phyloP scores from a whole-genome alignment of 2,113 vertebrate genomes.

The Xyliphius kryptos region DNA sequence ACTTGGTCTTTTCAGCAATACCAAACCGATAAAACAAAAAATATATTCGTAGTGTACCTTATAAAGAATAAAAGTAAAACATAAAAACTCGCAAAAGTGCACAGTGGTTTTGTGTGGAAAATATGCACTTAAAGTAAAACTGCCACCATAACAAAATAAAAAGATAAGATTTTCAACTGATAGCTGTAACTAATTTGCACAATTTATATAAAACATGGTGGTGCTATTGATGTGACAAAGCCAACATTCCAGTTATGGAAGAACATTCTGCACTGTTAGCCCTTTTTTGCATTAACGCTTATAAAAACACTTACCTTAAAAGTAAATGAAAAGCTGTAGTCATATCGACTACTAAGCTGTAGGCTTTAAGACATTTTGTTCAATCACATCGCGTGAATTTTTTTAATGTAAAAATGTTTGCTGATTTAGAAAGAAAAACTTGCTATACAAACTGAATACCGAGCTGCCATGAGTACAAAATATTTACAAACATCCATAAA shows the following conservation, averaged over 20 bases:
- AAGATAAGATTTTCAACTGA: neutral
- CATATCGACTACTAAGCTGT: slow-evolving; percentile 41
- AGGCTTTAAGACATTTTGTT: slow-evolving; percentile 56
- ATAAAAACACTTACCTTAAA: slow-evolving; percentile 32
- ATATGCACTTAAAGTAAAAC: slow-evolving; percentile 25
- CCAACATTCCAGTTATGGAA: slow-evolving; percentile 33
- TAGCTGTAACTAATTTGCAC: slow-evolving; percentile 23
- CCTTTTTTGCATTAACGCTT: slow-evolving; percentile 43
- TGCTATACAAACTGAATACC: slow-evolving; percentile 88
- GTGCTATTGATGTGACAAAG: slow-evolving; percentile 51
- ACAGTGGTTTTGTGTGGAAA: slow-evolving; percentile 31
- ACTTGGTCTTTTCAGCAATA: slow-evolving; percentile 45
- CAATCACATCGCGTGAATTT: slow-evolving; percentile 30
- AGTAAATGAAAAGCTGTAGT: slow-evolving; percentile 37
- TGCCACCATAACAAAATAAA: slow-evolving; percentile 15
- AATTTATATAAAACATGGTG: slow-evolving; percentile 37
- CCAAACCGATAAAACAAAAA: slow-evolving; percentile 50
- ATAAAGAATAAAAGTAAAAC: slow-evolving; percentile 41
- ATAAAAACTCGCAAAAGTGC: slow-evolving; percentile 52
- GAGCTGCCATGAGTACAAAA: slow-evolving; percentile 93
- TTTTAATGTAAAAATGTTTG: too few species aligned
- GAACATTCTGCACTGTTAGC: slow-evolving; percentile 32
- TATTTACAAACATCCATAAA: slow-evolving; percentile 85
- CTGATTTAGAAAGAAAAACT: slow-evolving; percentile 56
- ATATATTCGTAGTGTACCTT: slow-evolving; percentile 57